Conservation (phyloP, 2,113 vertebrate species). For the Thalassarche chlororhynchos region DNA sequence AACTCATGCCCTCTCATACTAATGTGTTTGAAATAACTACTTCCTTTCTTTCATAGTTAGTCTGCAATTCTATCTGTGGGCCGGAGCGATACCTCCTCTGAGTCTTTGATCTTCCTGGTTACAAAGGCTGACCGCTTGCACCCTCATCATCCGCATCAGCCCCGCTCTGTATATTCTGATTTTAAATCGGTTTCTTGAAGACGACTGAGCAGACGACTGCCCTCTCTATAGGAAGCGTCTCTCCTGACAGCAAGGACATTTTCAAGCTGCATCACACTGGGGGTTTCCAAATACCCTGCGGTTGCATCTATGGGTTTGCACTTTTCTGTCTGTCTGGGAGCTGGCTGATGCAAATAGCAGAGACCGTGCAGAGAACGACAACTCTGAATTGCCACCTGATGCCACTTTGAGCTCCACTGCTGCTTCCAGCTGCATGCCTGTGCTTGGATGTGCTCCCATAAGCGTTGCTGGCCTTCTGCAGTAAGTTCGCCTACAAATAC, state of each 20-base stretch:
- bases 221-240: neutral
- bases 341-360: neutral
- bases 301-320: neutral
- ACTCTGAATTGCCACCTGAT: neutral
- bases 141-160: neutral
- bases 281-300: neutral
- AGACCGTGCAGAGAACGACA: rapidly evolving
- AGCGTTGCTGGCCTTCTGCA: neutral
- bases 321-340: neutral
- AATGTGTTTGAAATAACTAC: neutral
- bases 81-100: neutral
- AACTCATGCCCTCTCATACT: neutral
- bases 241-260: neutral
- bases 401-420: neutral
- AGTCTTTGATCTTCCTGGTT: neutral
- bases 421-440: neutral
- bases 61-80: neutral
- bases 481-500: neutral
- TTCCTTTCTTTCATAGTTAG: neutral
- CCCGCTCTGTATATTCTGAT: neutral
- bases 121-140: neutral
- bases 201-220: neutral
- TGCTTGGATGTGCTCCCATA: neutral
- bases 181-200: neutral
- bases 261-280: neutral